These are phyloP conservation scores for Vidua chalybeata DNA, from an alignment of 2,113 vertebrate genomes.

Conservation along the genomic window DNA sequence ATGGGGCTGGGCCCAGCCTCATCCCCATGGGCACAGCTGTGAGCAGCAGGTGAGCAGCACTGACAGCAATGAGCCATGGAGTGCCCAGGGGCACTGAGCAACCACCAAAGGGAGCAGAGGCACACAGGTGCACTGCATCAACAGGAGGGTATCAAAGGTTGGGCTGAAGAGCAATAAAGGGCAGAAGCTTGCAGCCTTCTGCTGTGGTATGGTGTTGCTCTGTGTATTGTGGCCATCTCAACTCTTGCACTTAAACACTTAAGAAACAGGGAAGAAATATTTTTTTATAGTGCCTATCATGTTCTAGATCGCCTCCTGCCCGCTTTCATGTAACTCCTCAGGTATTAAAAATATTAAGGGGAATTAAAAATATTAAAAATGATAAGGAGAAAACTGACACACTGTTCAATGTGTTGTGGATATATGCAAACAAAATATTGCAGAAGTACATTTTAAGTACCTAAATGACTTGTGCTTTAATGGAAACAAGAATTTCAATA, in stretches of 20 bases:
- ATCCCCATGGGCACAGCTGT: not conserved
- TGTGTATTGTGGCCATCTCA: accelerated
- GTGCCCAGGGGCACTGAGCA: not conserved
- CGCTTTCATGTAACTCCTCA: not conserved
- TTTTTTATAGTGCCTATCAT: not conserved
- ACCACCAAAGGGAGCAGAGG: not conserved
- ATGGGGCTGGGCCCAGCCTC: not conserved
- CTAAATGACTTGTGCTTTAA: not conserved
- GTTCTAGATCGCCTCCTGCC: not conserved
- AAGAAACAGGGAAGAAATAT: not conserved
- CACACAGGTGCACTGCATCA: not conserved
- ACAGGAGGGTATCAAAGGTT: not conserved
- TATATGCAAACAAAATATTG: not conserved
- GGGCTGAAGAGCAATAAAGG: accelerated
- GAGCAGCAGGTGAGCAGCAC: too few species aligned
- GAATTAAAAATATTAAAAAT: not conserved
- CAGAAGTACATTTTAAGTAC: not conserved
- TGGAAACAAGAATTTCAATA: not conserved
- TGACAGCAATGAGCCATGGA: not conserved
- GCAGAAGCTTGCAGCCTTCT: not conserved
- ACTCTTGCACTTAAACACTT: not conserved
- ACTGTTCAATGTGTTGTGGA: not conserved
- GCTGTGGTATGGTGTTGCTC: accelerated
- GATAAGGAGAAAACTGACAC: not conserved
- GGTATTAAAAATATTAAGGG: not conserved